A percentile compares a stretch with the other conserved stretches of the same genome.
Evolutionary conservation across 1,140 invertebrate species (phyloP).

Genomic region (Stegodyphus dumicola): DNA sequence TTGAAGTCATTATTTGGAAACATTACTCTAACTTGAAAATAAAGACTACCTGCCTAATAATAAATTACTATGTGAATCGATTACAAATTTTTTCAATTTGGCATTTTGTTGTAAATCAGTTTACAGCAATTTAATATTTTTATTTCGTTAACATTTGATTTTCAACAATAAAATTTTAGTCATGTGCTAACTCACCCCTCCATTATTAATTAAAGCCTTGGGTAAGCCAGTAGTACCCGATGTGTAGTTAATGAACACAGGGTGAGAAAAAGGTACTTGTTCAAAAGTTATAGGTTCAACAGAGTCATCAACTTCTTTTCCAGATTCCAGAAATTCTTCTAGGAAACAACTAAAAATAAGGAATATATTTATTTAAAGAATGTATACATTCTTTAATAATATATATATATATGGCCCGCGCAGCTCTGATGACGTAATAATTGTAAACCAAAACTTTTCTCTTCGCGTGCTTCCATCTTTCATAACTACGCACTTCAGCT

Average conservation of each 20-base stretch:
- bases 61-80: too few relatives aligned
- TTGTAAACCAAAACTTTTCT: too few relatives aligned
- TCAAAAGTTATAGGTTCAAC: constrained; percentile 69
- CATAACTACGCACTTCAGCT: too few relatives aligned
- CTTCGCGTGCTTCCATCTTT: too few relatives aligned
- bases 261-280: constrained; percentile 70
- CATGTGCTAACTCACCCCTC: constrained; percentile 68
- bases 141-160: neutral
- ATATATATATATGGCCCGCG: too few relatives aligned
- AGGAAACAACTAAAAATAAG: constrained; percentile 46
- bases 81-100: too few relatives aligned
- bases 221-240: constrained; percentile 76
- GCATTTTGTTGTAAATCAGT: too few relatives aligned
- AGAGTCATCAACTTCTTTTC: constrained; percentile 62
- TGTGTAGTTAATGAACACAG: constrained; percentile 72
- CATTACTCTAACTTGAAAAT: too few relatives aligned
- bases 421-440: too few relatives aligned
- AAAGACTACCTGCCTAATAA: too few relatives aligned
- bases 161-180: neutral
- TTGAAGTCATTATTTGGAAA: too few relatives aligned
- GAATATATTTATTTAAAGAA: neutral
- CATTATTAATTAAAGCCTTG: constrained; percentile 74
- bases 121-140: neutral
- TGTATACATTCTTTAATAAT: too few relatives aligned
- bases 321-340: constrained; percentile 66